Evolutionary conservation across 1,140 invertebrate genomes (phyloP).

Genomic region (Leptestheria dahalacensis): DNA sequence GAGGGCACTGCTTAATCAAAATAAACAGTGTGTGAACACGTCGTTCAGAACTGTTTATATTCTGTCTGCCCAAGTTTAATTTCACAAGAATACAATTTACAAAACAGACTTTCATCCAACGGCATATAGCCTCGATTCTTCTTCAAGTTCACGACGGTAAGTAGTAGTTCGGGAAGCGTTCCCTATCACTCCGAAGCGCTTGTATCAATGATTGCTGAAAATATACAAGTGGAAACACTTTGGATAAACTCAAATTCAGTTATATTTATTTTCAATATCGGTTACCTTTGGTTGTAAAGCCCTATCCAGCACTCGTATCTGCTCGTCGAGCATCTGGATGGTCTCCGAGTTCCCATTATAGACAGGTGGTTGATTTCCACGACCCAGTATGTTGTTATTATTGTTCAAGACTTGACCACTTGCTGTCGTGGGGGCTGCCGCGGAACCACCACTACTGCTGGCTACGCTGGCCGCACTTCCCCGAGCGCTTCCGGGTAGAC

Average conservation of each 20-base stretch:
- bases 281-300: slow-evolving; percentile 9
- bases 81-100: too few species aligned
- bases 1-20: too few species aligned
- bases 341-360: not conserved
- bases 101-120: too few species aligned
- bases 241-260: not conserved
- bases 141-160: slow-evolving; percentile 44
- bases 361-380: not conserved
- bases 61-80: too few species aligned
- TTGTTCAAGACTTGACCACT: not conserved
- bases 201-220: slow-evolving; percentile 55
- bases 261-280: not conserved
- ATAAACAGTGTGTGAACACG: too few species aligned
- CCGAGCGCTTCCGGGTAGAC: slow-evolving; percentile 8
- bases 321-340: slow-evolving; percentile 8
- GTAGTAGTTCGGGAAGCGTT: slow-evolving; percentile 63
- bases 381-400: not conserved
- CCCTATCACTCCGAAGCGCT: slow-evolving; percentile 61
- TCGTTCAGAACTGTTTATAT: too few species aligned
- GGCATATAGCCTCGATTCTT: slow-evolving; percentile 4
- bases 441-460: slow-evolving; percentile 2
- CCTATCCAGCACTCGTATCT: slow-evolving; percentile 9
- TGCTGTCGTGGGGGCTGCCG: not conserved
- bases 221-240: slow-evolving; percentile 15
- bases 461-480: slow-evolving; percentile 14